Conservation (phyloP, 2,113 vertebrate genomes). For the Thomomys bottae region DNA sequence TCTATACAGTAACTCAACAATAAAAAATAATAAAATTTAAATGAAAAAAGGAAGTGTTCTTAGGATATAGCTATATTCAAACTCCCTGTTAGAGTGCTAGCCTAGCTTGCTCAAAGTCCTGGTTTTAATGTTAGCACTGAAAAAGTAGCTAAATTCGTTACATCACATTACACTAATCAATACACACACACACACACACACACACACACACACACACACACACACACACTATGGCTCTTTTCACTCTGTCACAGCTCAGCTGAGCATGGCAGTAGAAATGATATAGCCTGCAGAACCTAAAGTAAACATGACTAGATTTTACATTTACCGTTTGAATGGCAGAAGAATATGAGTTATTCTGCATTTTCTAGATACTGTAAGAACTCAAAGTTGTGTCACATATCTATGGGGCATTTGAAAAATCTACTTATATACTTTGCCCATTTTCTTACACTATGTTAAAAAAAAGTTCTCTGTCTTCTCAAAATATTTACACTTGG, state of each 20-base stretch:
- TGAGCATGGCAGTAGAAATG: background rate
- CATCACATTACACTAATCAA: too few species aligned
- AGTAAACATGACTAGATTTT: background rate
- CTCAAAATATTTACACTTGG: background rate
- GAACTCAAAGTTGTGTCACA: background rate
- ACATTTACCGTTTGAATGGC: background rate
- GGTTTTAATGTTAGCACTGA: background rate
- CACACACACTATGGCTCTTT: background rate
- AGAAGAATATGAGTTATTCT: background rate
- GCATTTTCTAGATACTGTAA: background rate
- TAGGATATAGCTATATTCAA: background rate
- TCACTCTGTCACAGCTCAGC: background rate
- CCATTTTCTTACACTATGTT: background rate
- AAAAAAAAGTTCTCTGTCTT: background rate
- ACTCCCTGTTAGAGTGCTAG: background rate
- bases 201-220: background rate
- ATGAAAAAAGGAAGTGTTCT: background rate
- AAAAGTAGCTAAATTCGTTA: too few species aligned
- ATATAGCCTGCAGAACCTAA: background rate
- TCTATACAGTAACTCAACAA: too few species aligned
- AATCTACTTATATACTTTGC: background rate
- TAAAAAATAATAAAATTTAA: too few species aligned
- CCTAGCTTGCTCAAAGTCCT: background rate
- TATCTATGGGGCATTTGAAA: background rate
- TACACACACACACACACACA: background rate